Evolutionary conservation across 2,888 invertebrate genomes (phyloP).

Genomic region (Sericinus montela): DNA sequence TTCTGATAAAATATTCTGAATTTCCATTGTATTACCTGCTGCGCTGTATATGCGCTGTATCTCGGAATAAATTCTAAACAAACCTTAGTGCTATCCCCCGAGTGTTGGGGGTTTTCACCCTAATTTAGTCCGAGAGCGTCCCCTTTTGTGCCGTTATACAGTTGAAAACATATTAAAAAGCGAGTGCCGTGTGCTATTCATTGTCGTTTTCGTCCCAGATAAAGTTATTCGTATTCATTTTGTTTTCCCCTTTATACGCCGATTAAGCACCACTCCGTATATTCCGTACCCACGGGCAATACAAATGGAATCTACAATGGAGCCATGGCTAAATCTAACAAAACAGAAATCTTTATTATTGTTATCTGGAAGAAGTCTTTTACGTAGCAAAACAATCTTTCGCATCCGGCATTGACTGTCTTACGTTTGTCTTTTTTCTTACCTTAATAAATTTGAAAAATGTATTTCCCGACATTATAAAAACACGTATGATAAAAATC

Average conservation of each 20-base stretch:
- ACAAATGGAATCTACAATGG: no score
- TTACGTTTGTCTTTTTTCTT: no score
- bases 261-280: constrained; percentile 11
- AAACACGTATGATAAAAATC: no score
- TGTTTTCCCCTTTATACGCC: constrained; percentile 1
- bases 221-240: background rate
- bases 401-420: no score
- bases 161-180: constrained; percentile 13
- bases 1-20: no score
- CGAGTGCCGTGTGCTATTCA: constrained; percentile 14
- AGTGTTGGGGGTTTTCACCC: background rate
- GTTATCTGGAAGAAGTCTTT: no score
- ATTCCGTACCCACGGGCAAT: no score
- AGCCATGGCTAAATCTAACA: no score
- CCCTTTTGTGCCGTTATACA: constrained; percentile 2
- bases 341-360: no score
- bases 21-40: background rate
- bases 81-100: background rate
- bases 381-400: no score
- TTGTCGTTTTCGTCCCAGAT: constrained; percentile 8
- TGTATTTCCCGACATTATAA: no score
- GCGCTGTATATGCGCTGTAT: background rate
- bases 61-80: background rate
- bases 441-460: no score
- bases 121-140: background rate